Percentiles rank a stretch among this genome's conserved stretches.
phyloP scores from a whole-genome alignment of 2,113 vertebrate genomes.

The Bambusicola thoracicus region DNA sequence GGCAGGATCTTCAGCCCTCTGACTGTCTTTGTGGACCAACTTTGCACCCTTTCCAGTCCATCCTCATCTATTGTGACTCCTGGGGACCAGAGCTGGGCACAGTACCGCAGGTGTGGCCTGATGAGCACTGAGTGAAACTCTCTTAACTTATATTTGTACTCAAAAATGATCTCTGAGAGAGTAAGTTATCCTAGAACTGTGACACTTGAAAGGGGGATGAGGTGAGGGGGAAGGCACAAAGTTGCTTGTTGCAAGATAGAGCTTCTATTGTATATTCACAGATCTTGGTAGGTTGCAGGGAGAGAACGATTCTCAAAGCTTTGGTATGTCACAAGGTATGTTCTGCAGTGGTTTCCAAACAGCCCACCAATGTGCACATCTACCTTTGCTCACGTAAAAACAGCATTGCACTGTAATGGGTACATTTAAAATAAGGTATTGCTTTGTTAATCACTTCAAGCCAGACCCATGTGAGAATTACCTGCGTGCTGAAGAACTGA shows the following conservation, averaged over 20 bases:
- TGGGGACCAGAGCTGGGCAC: background rate
- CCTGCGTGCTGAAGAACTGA: background rate
- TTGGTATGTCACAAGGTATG: fast-evolving
- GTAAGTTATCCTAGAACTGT: background rate
- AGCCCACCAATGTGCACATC: fast-evolving
- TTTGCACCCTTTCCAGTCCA: background rate
- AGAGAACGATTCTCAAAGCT: fast-evolving
- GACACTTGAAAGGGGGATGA: background rate
- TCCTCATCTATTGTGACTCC: background rate
- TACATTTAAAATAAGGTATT: fast-evolving
- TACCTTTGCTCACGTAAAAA: background rate
- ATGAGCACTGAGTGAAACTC: background rate
- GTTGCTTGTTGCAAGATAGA: fast-evolving
- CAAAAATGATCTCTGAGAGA: constrained; percentile 14
- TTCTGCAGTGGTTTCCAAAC: too few species aligned
- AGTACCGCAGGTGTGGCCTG: background rate
- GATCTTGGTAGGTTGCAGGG: fast-evolving
- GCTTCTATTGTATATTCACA: background rate
- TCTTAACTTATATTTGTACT: background rate
- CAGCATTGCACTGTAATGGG: fast-evolving
- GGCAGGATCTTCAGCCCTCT: background rate
- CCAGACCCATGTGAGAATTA: fast-evolving
- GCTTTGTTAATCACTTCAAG: fast-evolving
- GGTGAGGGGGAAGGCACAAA: background rate
- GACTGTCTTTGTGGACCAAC: background rate